Percentiles rank a stretch among this genome's conserved stretches.
Conservation (phyloP, 2,797 vertebrate genomes). For the Silurus lanzhouensis region DNA sequence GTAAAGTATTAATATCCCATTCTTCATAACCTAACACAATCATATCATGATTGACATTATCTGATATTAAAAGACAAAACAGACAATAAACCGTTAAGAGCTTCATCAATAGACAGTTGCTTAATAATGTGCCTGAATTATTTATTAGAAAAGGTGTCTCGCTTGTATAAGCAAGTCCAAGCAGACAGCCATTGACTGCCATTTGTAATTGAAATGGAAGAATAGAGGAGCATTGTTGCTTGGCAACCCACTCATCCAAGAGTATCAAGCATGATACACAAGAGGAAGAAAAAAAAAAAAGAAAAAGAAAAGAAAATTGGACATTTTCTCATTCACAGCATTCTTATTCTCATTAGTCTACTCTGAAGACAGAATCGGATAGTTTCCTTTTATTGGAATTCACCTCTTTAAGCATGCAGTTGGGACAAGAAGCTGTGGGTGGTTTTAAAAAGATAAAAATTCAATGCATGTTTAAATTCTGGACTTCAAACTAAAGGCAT, state of each 20-base stretch:
- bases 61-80: slow-evolving; percentile 17
- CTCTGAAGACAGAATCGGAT: slow-evolving; percentile 18
- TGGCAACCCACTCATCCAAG: slow-evolving; percentile 44
- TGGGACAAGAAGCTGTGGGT: neutral
- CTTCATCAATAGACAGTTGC: neutral
- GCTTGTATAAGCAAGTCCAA: slow-evolving; percentile 31
- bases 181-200: slow-evolving; percentile 28
- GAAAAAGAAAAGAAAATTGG: slow-evolving; percentile 33
- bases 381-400: slow-evolving; percentile 29
- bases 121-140: slow-evolving; percentile 35
- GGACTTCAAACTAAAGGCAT: neutral
- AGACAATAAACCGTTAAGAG: slow-evolving; percentile 15
- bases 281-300: neutral
- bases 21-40: neutral
- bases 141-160: slow-evolving; percentile 31
- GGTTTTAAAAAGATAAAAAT: neutral
- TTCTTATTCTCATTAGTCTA: slow-evolving; percentile 47
- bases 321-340: slow-evolving; percentile 27
- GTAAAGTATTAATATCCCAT: neutral
- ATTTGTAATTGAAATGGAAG: slow-evolving; percentile 47
- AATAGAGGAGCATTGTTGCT: slow-evolving; percentile 42
- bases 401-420: slow-evolving; percentile 13
- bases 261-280: slow-evolving; percentile 26
- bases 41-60: slow-evolving; percentile 16
- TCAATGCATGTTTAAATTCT: neutral